Conservation (phyloP, 2,797 vertebrate genomes). For the Melanotaenia trifasciata region DNA sequence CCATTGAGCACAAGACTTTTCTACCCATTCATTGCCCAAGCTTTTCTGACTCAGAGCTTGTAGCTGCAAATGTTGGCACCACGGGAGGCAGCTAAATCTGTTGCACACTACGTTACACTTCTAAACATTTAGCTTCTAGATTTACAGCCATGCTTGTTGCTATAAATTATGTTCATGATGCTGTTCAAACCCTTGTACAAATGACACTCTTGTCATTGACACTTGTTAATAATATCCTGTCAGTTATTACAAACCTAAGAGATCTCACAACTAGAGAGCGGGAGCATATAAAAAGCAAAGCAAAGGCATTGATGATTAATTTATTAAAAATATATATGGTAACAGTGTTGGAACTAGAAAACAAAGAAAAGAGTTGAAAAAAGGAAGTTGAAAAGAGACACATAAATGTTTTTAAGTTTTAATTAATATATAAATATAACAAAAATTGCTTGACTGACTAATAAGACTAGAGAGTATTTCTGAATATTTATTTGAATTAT, state of each 20-base stretch:
- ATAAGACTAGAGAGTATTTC: no score
- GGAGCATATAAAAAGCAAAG: neutral
- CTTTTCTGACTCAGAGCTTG: slow-evolving; percentile 29
- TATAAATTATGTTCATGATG: slow-evolving; percentile 41
- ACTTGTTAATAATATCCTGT: slow-evolving; percentile 19
- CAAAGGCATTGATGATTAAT: no score
- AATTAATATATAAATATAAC: no score
- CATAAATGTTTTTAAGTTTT: no score
- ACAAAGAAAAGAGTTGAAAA: no score
- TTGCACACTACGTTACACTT: slow-evolving; percentile 15
- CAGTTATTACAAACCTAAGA: slow-evolving; percentile 9
- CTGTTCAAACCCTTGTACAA: slow-evolving; percentile 21
- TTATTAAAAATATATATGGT: no score
- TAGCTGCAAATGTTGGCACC: slow-evolving; percentile 21
- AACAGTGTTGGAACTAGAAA: no score
- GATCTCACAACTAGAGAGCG: neutral
- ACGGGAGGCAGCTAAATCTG: slow-evolving; percentile 31
- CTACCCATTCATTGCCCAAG: slow-evolving; percentile 33
- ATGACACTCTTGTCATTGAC: slow-evolving; percentile 12
- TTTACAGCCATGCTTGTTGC: slow-evolving; percentile 27
- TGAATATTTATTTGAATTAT: no score
- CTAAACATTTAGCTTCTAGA: slow-evolving; percentile 21
- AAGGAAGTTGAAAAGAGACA: no score
- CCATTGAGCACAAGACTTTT: slow-evolving; percentile 12
- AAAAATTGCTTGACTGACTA: no score